Percentiles rank a stretch among this genome's conserved stretches.
These are phyloP conservation scores for Allophyes oxyacanthae DNA, from an alignment of 2,888 invertebrate species.

Conservation along the genomic window DNA sequence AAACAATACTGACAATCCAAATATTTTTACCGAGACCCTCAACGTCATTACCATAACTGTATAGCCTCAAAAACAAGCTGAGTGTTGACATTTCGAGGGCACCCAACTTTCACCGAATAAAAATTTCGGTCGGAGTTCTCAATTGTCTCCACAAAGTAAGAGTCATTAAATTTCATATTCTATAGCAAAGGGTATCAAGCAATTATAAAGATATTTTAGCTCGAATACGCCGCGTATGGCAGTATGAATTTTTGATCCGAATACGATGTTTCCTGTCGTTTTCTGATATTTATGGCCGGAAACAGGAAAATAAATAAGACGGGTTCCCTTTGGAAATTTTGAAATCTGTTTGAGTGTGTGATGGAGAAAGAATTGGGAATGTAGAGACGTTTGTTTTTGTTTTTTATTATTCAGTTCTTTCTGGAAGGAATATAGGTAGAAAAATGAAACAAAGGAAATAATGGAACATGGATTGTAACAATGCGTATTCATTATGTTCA, in stretches of 20 bases:
- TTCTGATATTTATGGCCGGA: constrained; percentile 9
- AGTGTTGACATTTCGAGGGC: constrained; percentile 48
- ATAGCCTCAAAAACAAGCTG: constrained; percentile 49
- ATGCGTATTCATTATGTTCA: no score
- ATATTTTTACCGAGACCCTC: constrained; percentile 39
- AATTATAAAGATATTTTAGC: constrained; percentile 36
- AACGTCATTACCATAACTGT: constrained; percentile 47
- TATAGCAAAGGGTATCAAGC: constrained; percentile 11
- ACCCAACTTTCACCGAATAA: constrained; percentile 61
- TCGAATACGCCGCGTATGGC: constrained; percentile 6
- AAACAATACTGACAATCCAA: constrained; percentile 45
- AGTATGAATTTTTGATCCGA: constrained; percentile 21
- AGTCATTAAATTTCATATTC: constrained; percentile 63
- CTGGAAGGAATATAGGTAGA: background rate
- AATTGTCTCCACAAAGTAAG: constrained; percentile 48
- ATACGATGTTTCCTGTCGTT: constrained; percentile 8
- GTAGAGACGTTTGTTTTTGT: constrained; percentile 20
- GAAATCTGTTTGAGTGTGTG: constrained; percentile 21
- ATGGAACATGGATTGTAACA: no score
- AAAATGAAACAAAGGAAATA: no score
- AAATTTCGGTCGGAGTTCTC: constrained; percentile 62
- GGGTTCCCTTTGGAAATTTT: constrained; percentile 10
- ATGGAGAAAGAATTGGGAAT: constrained; percentile 18
- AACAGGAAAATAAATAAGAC: constrained; percentile 20
- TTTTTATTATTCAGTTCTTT: constrained; percentile 22